Evolutionary conservation across 2,888 invertebrate genomes (phyloP), one percentile per base, ranked within the genome.

Genomic region (Stenchaetothrips biformis): DNA sequence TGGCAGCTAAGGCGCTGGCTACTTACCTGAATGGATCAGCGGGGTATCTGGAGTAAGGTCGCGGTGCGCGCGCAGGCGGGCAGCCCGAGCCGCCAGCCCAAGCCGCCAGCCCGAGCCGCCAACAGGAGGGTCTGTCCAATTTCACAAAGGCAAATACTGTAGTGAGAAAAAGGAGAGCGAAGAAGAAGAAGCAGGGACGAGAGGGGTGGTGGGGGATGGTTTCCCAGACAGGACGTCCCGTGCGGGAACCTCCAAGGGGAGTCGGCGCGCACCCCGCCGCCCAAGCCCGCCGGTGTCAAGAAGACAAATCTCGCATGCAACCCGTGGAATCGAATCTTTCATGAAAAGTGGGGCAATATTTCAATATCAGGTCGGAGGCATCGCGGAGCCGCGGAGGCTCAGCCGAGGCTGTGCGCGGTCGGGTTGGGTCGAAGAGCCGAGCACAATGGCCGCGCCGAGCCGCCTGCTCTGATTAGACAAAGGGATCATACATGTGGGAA

Each of bases 301-400:
- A 74, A 74, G 67, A 74, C 67, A 74, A 74, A 74, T 74, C 67
- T 74, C 25, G 67, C 25, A 74, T 74, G 67, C 67, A 74, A 74
- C 67, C 25, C 67, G 67, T 21, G 67, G 67, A 74, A 74, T 74
- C 67, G 67, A 74, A 74, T 74, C 67, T 74, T 74, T 74, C 67
- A 74, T 74, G 67, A 74, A 74, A 74, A 74, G 67, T 74, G 67
- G 67, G 67, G 67, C 67, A 74, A 74, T 74, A 74, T 74, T 74
- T 74, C 67, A 74, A 74, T 74, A 74, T 74, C 67, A 74, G 67
- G 67, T 25, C 67, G 21, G 67, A 74, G 67, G 25, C 67, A 74
- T 74, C 67, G 67, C 67, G 67, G n/a, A 21, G 21, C 21, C 21
- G 67, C 67, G 67, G 62, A 37, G 37, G 37, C 37, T 37, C 37